Base-by-base conservation (phyloP, 2,797 vertebrate genomes). In the Eulemur rubriventer region DNA sequence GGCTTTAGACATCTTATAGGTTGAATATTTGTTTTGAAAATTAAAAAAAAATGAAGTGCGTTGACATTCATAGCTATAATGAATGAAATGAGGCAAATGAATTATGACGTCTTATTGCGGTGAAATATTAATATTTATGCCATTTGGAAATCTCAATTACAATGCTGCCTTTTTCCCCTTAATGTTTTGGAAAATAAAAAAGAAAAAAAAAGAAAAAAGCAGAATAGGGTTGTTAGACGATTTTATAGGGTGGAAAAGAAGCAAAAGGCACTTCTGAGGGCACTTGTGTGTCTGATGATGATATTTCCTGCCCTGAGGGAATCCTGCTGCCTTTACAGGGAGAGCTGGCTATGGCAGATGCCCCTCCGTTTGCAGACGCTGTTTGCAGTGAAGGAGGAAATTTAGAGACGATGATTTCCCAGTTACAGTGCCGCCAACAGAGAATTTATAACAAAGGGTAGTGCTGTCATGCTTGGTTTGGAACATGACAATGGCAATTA, bases 101-200 rank as follows among this genome's bases (percentile, higher is more conserved):
- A 94, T 96, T 89, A 59, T 92, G 90, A 96, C 91, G 26, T 85
- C 78, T 96, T 95, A 90, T 72, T 96, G 87, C 16, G 87, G 46
- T 90, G 85, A 98, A 96, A 96, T 98, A 97, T 97, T 97, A 96
- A 96, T 97, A 97, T 97, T 97, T 98, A 73, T 89, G 97, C 24
- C 35, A 88, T 11, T 46, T 97, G 70, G 88, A 98, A 98, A 95
- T 95, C 38, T 97, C 69, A 72, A 0, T 95, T 94, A 95, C 35
- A 59, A 80, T 90, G 73, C 41, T 96, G 7, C 10, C 30, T 97
- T 86, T 35, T 38, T 30, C 13, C 11, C 3, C 13, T 90, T 57
- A 61, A 43, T 90, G 41, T 69, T 91, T 93, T 28, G 76, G 70
- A 84, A 96, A 91, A 93, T 57, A 35, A 43, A 67, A 82, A 72